Conservation (phyloP, 2,888 invertebrate genomes). For the Agriotes lineatus region DNA sequence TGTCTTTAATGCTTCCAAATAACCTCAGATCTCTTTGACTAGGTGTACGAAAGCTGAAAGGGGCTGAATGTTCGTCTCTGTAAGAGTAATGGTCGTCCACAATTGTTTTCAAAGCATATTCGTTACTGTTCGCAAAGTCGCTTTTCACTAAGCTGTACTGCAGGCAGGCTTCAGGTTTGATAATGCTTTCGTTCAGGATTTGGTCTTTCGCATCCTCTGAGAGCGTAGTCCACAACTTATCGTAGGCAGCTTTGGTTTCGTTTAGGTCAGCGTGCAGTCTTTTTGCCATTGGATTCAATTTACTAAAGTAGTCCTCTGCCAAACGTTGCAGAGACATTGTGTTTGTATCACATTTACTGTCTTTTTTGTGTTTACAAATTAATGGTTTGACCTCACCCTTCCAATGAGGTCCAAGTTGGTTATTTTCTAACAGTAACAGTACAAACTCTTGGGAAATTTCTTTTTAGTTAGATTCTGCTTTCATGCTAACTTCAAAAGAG, state of each 20-base stretch:
- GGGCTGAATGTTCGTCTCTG: constrained; percentile 87
- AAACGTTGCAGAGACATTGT: constrained; percentile 62
- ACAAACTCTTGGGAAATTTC: too few species aligned
- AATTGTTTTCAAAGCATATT: constrained; percentile 71
- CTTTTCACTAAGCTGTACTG: constrained; percentile 66
- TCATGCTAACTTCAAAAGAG: too few species aligned
- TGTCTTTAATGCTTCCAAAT: constrained; percentile 22
- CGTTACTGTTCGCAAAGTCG: constrained; percentile 50
- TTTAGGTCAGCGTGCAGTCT: constrained; percentile 83
- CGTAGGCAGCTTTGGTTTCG: constrained; percentile 79
- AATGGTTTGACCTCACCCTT: constrained; percentile 30
- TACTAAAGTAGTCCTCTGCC: constrained; percentile 82
- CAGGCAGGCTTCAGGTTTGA: constrained; percentile 79
- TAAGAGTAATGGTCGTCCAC: constrained; percentile 74
- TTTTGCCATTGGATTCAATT: constrained; percentile 82
- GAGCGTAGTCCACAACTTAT: constrained; percentile 81
- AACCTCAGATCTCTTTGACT: constrained; percentile 79
- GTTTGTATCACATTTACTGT: constrained; percentile 22
- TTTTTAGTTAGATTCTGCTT: too few species aligned
- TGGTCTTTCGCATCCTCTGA: constrained; percentile 79
- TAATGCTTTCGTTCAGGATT: constrained; percentile 82
- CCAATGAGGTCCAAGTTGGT: too few species aligned
- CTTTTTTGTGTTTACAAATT: not conserved
- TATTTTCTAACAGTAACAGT: too few species aligned
- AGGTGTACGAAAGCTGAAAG: constrained; percentile 87